These are phyloP conservation scores for Asobara japonica DNA, from an alignment of 1,140 invertebrate genomes.

Conservation along the genomic window DNA sequence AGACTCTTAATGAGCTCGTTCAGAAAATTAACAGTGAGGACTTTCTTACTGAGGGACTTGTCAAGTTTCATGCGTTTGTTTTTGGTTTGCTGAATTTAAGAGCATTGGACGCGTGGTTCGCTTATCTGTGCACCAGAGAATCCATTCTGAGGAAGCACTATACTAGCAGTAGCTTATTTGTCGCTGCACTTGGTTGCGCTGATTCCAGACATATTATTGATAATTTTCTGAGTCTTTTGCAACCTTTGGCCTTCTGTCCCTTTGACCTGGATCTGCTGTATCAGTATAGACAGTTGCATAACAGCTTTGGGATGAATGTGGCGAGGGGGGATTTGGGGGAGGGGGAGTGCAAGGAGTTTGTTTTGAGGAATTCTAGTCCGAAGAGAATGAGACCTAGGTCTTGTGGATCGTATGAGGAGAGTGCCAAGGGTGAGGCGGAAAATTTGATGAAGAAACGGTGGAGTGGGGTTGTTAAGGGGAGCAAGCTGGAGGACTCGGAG, in stretches of 20 bases:
- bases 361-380: too few species aligned
- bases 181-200: conserved; percentile 73
- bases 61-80: conserved; percentile 91
- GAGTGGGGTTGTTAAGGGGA: conserved; percentile 72
- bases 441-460: conserved; percentile 75
- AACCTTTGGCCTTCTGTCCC: conserved; percentile 79
- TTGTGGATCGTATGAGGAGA: conserved; percentile 69
- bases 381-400: conserved; percentile 75
- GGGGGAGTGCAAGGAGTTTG: too few species aligned
- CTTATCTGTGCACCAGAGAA: conserved; percentile 83
- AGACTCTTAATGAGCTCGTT: conserved; percentile 87
- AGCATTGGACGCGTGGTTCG: conserved; percentile 86
- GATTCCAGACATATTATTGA: conserved; percentile 75
- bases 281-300: conserved; percentile 80
- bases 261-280: conserved; percentile 85
- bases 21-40: conserved; percentile 86
- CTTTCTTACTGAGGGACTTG: conserved; percentile 82
- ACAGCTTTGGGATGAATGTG: conserved; percentile 79
- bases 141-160: conserved; percentile 86
- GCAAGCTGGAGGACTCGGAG: conserved; percentile 76
- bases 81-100: conserved; percentile 87
- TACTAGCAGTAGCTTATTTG: conserved; percentile 75
- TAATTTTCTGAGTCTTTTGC: conserved; percentile 76
- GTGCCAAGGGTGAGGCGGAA: conserved; percentile 68
- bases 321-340: conserved; percentile 67